Conservation (phyloP, 2,797 vertebrate genomes). For the Enteromius viviparus region DNA sequence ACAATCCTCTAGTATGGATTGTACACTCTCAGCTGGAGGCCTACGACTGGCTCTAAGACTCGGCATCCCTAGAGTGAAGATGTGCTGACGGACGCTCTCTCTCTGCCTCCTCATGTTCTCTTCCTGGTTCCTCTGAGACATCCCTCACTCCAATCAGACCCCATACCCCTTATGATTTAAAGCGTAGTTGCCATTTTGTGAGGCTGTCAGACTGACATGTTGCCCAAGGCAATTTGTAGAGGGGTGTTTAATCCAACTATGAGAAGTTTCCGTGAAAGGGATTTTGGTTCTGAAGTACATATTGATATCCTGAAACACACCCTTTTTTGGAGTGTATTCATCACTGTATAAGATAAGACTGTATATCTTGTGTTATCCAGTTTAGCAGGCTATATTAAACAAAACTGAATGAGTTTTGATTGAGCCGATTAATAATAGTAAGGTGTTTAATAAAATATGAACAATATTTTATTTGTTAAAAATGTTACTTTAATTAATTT, state of each 20-base stretch:
- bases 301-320: not conserved
- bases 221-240: constrained; percentile 45
- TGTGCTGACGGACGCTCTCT: constrained; percentile 38
- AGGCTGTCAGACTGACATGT: constrained; percentile 35
- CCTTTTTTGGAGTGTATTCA: not conserved
- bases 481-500: not conserved
- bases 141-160: constrained; percentile 38
- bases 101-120: not conserved
- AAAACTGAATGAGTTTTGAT: not conserved
- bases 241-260: constrained; percentile 37
- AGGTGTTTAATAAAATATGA: not conserved
- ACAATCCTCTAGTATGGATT: constrained; percentile 43
- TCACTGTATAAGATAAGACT: not conserved
- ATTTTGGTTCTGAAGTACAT: not conserved
- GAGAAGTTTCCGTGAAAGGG: constrained; percentile 24
- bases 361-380: not conserved
- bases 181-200: constrained; percentile 31
- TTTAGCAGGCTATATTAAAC: not conserved
- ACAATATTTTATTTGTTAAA: not conserved
- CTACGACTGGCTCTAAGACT: constrained; percentile 31
- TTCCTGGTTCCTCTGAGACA: constrained; percentile 34
- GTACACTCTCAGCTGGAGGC: constrained; percentile 46
- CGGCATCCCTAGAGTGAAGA: constrained; percentile 24
- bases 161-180: constrained; percentile 11
- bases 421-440: not conserved